These are phyloP conservation scores for Cistogaster globosa DNA, from an alignment of 2,888 invertebrate species.

Conservation along the genomic window DNA sequence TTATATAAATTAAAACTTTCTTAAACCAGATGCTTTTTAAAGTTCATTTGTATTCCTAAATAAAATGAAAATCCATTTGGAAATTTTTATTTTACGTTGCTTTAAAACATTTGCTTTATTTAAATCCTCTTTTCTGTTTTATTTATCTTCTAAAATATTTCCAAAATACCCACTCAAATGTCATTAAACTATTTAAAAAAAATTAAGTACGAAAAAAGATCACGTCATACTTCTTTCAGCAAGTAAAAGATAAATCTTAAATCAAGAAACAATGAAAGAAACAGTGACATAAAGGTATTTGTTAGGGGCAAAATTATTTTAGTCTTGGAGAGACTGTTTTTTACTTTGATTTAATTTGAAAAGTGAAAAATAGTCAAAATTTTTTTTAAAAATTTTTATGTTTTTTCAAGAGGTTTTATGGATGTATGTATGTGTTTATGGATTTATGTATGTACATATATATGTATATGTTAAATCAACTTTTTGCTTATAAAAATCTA, in stretches of 20 bases:
- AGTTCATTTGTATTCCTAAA: no score
- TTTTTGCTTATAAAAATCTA: no score
- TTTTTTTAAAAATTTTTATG: no score
- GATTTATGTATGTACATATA: no score
- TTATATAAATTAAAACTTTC: no score
- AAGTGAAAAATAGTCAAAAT: no score
- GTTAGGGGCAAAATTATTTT: not conserved
- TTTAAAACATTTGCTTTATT: conserved; percentile 7
- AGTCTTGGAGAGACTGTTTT: not conserved
- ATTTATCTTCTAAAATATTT: conserved; percentile 25
- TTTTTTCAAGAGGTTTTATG: no score
- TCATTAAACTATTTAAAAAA: conserved; percentile 45
- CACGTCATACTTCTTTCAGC: conserved; percentile 40
- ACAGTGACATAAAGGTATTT: conserved; percentile 30
- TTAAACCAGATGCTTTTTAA: no score
- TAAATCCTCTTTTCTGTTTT: conserved; percentile 9
- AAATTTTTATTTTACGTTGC: not conserved
- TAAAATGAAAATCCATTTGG: not conserved
- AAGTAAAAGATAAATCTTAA: conserved; percentile 57
- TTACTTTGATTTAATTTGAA: no score
- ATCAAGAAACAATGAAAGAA: conserved; percentile 33
- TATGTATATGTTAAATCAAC: no score
- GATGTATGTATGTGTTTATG: no score
- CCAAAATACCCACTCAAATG: conserved; percentile 66
- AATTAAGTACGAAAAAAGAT: conserved; percentile 48